phyloP scores from a whole-genome alignment of 2,113 vertebrate species.

The Patagioenas fasciata region DNA sequence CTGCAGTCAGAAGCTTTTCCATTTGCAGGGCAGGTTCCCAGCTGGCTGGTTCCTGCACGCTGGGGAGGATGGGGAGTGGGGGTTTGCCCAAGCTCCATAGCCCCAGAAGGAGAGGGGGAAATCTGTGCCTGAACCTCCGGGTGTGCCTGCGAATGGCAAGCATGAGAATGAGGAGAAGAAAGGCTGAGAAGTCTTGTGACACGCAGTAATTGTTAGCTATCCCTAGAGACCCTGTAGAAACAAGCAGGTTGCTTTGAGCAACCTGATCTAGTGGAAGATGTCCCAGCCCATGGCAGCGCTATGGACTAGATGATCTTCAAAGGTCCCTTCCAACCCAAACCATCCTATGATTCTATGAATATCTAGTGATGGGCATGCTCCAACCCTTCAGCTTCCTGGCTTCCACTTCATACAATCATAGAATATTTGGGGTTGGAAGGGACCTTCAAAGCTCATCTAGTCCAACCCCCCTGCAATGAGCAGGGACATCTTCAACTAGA shows the following conservation, averaged over 20 bases:
- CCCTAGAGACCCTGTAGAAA: background rate
- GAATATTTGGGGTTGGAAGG: no score
- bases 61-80: background rate
- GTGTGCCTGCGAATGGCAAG: background rate
- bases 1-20: background rate
- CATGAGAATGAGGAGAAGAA: background rate
- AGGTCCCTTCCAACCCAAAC: background rate
- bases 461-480: no score
- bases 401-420: background rate
- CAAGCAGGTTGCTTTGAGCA: background rate
- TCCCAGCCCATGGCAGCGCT: background rate
- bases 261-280: background rate
- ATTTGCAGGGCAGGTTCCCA: background rate
- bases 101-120: background rate
- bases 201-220: background rate
- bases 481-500: no score
- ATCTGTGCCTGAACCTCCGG: background rate
- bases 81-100: rapidly evolving
- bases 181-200: background rate
- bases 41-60: background rate
- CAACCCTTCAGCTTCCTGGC: background rate
- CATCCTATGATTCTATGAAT: background rate
- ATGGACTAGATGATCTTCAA: background rate
- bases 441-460: no score
- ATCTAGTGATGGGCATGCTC: background rate